Percentiles rank a stretch among this genome's conserved stretches.
These are phyloP conservation scores for Micronycteris hirsuta DNA, from an alignment of 2,113 vertebrate genomes.

Conservation along the genomic window DNA sequence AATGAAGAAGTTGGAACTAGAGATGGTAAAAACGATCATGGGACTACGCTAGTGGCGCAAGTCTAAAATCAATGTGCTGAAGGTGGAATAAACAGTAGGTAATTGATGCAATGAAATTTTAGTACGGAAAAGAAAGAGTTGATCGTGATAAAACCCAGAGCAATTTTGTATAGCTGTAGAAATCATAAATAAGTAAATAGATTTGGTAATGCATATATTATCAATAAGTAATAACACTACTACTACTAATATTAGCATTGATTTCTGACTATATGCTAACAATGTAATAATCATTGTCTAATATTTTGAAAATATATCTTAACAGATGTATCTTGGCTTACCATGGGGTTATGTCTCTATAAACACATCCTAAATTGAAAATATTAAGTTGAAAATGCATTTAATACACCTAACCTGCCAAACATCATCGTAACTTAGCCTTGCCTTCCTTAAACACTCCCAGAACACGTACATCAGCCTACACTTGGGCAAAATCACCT, in stretches of 20 bases:
- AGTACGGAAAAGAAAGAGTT: background rate
- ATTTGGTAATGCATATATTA: background rate
- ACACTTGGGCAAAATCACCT: background rate
- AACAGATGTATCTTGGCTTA: background rate
- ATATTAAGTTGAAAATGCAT: too few relatives aligned
- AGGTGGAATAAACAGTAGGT: background rate
- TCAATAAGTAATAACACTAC: background rate
- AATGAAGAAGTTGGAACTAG: background rate
- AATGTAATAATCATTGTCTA: background rate
- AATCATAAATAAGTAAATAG: background rate
- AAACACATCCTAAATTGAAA: too few relatives aligned
- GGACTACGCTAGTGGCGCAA: fast-evolving
- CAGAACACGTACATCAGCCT: background rate
- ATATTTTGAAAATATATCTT: background rate
- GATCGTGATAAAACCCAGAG: background rate
- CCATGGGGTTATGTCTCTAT: background rate
- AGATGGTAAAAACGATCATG: background rate
- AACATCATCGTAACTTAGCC: background rate
- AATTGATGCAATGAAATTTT: background rate
- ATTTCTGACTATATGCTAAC: background rate
- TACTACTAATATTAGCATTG: background rate
- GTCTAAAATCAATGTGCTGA: background rate
- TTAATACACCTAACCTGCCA: too few relatives aligned
- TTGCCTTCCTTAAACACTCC: background rate
- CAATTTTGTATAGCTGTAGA: background rate